Conservation (phyloP, 1,140 invertebrate genomes). For the Drosophila truncata region DNA sequence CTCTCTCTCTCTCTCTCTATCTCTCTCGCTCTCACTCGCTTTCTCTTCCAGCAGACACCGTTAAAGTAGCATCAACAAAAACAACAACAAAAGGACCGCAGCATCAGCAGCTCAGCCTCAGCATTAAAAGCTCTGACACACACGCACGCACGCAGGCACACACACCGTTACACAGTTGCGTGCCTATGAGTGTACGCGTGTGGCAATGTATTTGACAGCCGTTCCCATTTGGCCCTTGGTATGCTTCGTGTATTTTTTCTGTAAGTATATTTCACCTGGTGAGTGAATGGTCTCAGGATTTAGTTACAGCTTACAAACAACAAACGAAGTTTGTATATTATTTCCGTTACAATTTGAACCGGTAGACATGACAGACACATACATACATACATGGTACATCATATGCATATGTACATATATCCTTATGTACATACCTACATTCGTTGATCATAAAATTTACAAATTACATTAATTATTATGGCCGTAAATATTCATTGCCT, state of each 20-base stretch:
- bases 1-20: neutral
- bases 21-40: constrained; percentile 5
- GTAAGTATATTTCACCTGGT: constrained; percentile 59
- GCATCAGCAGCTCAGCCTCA: constrained; percentile 17
- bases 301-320: neutral
- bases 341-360: neutral
- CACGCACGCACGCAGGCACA: neutral
- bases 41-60: constrained; percentile 31
- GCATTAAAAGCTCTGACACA: constrained; percentile 20
- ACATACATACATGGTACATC: neutral
- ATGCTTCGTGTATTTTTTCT: constrained; percentile 69
- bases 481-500: neutral
- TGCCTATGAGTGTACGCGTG: constrained; percentile 40
- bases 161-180: constrained; percentile 21
- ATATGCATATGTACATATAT: neutral
- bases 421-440: neutral
- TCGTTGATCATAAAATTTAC: neutral
- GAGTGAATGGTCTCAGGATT: neutral
- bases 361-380: neutral
- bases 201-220: constrained; percentile 74
- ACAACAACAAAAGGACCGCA: constrained; percentile 11
- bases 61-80: constrained; percentile 20
- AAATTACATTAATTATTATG: too few species aligned
- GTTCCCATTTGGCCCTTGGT: constrained; percentile 72
- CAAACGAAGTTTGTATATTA: neutral